A percentile compares a stretch with the other conserved stretches of the same genome.
Evolutionary conservation across 2,113 vertebrate genomes (phyloP).

Genomic region (Plestiodon gilberti): DNA sequence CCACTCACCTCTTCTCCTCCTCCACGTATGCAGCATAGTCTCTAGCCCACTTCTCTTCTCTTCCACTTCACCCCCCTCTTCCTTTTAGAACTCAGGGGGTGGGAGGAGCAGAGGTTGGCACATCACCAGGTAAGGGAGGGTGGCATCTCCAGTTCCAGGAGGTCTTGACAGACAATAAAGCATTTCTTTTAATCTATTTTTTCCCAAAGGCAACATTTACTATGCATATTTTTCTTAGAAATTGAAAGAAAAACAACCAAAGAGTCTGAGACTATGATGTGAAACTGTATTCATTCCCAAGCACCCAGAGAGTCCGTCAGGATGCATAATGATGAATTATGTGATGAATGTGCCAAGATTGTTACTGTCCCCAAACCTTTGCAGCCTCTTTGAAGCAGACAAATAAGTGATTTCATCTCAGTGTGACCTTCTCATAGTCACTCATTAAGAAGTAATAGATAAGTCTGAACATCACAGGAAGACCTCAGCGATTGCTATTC

Average conservation of each 20-base stretch:
- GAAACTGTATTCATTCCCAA: constrained; percentile 2
- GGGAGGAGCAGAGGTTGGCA: too few species aligned
- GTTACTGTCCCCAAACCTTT: constrained; percentile 32
- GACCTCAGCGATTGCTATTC: constrained; percentile 32
- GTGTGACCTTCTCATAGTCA: constrained; percentile 35
- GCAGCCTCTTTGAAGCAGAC: not conserved
- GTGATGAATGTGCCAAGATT: not conserved
- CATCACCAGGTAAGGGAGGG: too few species aligned
- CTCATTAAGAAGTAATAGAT: constrained; percentile 48
- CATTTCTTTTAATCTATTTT: not conserved
- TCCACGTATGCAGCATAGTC: too few species aligned
- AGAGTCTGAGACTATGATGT: not conserved
- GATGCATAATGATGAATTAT: constrained; percentile 3
- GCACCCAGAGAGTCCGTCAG: constrained; percentile 4
- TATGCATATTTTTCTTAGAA: not conserved
- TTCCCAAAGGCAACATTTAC: not conserved
- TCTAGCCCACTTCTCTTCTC: too few species aligned
- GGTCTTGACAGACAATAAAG: not conserved
- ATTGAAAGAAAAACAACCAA: not conserved
- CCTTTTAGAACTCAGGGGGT: too few species aligned
- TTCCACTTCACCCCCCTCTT: too few species aligned
- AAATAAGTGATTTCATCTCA: constrained; percentile 45
- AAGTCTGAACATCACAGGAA: not conserved
- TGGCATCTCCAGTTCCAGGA: too few species aligned
- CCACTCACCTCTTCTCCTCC: too few species aligned